A percentile compares a stretch with the other conserved stretches of the same genome.
Conservation (phyloP, 2,113 vertebrate species). For the Sander lucioperca region DNA sequence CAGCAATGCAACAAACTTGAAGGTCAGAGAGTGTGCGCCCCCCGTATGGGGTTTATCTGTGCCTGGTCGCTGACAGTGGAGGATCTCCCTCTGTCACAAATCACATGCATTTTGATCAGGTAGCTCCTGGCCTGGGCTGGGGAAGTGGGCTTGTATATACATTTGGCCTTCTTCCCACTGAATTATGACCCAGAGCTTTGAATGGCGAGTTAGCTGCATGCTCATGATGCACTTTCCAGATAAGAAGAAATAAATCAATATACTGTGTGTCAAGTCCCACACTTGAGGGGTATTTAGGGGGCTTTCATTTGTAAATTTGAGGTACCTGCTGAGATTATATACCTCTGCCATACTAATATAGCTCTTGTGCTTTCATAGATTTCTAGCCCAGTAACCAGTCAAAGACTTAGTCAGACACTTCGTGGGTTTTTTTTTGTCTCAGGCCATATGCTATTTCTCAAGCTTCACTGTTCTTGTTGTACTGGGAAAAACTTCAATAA, state of each 20-base stretch:
- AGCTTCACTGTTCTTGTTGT: constrained; percentile 53
- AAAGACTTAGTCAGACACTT: constrained; percentile 40
- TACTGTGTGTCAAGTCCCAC: background rate
- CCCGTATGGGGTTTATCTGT: constrained; percentile 15
- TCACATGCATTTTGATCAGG: constrained; percentile 46
- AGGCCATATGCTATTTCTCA: constrained; percentile 51
- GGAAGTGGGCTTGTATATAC: constrained; percentile 14
- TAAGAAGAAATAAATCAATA: constrained; percentile 26
- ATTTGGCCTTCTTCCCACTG: constrained; percentile 28
- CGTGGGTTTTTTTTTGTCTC: constrained; percentile 48
- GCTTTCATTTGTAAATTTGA: constrained; percentile 48
- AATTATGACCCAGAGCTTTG: constrained; percentile 49
- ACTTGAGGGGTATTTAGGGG: constrained; percentile 29
- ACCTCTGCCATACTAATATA: constrained; percentile 31
- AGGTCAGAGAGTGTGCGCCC: background rate
- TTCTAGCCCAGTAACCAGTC: constrained; percentile 22
- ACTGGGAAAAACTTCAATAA: constrained; percentile 68
- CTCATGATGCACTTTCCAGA: constrained; percentile 71
- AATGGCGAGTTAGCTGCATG: constrained; percentile 18
- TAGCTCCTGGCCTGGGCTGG: constrained; percentile 8
- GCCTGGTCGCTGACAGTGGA: background rate
- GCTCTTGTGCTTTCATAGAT: constrained; percentile 15
- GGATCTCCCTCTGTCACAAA: constrained; percentile 31
- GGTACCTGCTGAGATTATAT: constrained; percentile 50
- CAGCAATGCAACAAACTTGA: background rate